Percentiles rank a stretch among this genome's conserved stretches.
Evolutionary conservation across 2,888 invertebrate species (phyloP).

Genomic region (Helicoverpa assulta): DNA sequence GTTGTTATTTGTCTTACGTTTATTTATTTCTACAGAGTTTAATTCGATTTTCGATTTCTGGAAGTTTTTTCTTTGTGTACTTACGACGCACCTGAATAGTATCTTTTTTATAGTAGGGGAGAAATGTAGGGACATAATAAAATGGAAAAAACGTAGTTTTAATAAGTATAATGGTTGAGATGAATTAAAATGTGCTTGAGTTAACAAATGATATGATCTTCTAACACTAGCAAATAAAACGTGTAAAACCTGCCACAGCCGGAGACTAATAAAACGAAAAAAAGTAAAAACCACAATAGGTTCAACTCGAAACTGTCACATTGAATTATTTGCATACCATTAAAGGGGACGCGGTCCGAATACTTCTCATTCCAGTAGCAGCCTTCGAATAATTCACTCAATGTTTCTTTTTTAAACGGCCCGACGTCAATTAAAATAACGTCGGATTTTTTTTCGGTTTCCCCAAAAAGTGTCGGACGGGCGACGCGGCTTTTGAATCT

Average conservation of each 20-base stretch:
- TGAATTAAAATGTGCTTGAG: constrained; percentile 1
- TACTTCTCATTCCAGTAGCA: constrained; percentile 83
- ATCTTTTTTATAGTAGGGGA: too few species aligned
- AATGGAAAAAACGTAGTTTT: neutral
- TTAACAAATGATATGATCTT: constrained; percentile 27
- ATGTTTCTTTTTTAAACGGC: constrained; percentile 79
- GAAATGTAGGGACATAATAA: neutral
- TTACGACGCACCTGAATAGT: too few species aligned
- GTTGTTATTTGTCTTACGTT: neutral
- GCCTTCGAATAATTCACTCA: constrained; percentile 82
- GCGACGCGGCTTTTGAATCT: constrained; percentile 84
- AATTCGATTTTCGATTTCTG: neutral
- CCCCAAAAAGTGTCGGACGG: constrained; percentile 79
- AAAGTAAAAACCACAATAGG: constrained; percentile 63
- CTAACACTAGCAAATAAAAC: constrained; percentile 41
- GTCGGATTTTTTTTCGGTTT: constrained; percentile 74
- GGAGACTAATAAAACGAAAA: constrained; percentile 54
- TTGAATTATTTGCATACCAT: constrained; percentile 86
- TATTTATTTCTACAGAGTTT: neutral
- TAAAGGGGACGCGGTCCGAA: constrained; percentile 74
- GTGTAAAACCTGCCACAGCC: constrained; percentile 33
- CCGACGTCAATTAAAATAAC: constrained; percentile 88
- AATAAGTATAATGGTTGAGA: neutral
- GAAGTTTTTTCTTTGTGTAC: too few species aligned
- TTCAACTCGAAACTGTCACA: constrained; percentile 75